Evolutionary conservation across 2,888 invertebrate species (phyloP), one percentile per base, ranked within the genome.

Genomic region (Andrena praecox): DNA sequence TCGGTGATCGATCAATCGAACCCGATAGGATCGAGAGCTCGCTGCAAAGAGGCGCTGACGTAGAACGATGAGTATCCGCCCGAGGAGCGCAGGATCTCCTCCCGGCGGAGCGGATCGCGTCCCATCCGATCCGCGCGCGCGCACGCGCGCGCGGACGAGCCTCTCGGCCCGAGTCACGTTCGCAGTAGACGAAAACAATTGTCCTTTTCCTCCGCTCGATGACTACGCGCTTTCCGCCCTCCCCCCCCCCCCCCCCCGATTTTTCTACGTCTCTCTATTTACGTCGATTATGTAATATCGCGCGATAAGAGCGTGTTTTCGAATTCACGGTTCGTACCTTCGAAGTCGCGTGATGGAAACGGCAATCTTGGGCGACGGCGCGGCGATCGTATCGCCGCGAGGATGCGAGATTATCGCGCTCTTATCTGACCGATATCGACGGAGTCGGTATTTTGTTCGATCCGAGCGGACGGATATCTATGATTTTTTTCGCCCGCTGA

Each of bases 1-100:
- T 87, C 88, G 77, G 73, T 77, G 86, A 82, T 80, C 84, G 82
- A 86, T 87, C 82, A 78, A 87, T 87, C 86, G 80, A 48, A 69
- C 68, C 78, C 42, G 82, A 84, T 72, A 80, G 59, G 62, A 86
- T 82, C 85, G 79, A 70, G 82, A 76, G 76, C 80, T 85, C 66
- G 77, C 62, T 74, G 84, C 62, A 72, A 42, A 80, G 77, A 81
- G 72, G 79, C 77, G 85, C 68, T 78, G 82, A 82, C 77, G 77
- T 76, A 81, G 74, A 86, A 86, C 77, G 76, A 68, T 62, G 54
- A 81, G 75, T 77, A 84, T 82, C 78, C 75, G 82, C 24, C 54
- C 27, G 42, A 27, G 69, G 33, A 54, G 68, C 31, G 24, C 10
- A 27, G 27, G 56, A 24, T 20, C 56, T 56, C 10, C 8, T 56